These are phyloP conservation scores for Strix aluco DNA, from an alignment of 2,113 vertebrate genomes.

Conservation along the genomic window DNA sequence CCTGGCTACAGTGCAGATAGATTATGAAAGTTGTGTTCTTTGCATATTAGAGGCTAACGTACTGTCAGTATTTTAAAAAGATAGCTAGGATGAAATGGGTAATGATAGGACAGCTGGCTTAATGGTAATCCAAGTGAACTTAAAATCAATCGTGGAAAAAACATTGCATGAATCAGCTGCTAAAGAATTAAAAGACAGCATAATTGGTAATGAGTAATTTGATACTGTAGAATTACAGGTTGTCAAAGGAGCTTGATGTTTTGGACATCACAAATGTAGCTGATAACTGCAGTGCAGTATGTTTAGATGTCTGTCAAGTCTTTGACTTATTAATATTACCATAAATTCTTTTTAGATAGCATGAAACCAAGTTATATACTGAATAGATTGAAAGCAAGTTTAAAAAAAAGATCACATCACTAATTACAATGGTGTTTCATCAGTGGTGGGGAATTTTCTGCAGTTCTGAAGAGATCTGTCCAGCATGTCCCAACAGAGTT, in stretches of 20 bases:
- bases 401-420: background rate
- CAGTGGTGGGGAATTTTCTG: background rate
- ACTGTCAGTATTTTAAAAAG: background rate
- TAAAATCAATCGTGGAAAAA: background rate
- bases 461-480: background rate
- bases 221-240: background rate
- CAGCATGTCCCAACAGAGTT: background rate
- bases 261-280: background rate
- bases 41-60: background rate
- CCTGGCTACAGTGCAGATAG: background rate
- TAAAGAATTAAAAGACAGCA: background rate
- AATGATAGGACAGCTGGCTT: background rate
- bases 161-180: background rate
- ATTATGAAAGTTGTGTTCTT: background rate
- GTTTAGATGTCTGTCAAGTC: background rate
- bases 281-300: background rate
- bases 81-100: background rate
- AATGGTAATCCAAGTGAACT: background rate
- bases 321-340: background rate
- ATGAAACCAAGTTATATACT: background rate
- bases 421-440: background rate
- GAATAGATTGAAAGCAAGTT: background rate
- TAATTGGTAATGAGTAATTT: background rate
- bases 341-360: background rate
- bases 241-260: background rate